Evolutionary conservation across 2,797 vertebrate species (phyloP).

Genomic region (Alosa sapidissima): DNA sequence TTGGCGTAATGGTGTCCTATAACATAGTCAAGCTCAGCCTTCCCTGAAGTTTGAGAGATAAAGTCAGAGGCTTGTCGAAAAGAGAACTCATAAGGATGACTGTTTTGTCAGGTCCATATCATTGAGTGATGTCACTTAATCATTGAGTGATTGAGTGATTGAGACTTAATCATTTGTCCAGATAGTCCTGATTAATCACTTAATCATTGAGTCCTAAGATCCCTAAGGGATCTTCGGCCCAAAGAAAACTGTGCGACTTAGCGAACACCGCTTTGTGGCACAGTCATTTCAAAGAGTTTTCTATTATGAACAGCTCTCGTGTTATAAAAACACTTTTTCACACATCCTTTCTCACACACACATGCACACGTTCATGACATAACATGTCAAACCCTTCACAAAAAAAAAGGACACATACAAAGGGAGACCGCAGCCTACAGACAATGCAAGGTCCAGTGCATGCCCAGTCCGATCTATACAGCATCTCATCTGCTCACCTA

Average conservation of each 20-base stretch:
- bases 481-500: constrained; percentile 73
- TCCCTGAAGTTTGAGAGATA: neutral
- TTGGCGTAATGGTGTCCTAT: neutral
- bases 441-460: neutral
- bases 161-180: neutral
- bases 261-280: neutral
- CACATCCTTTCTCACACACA: neutral
- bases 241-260: neutral
- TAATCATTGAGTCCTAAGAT: neutral
- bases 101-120: neutral
- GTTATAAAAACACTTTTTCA: neutral
- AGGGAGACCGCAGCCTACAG: neutral
- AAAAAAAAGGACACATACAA: neutral
- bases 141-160: no score
- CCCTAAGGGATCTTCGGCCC: neutral
- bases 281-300: neutral
- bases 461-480: no score
- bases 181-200: neutral
- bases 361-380: neutral
- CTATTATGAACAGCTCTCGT: neutral
- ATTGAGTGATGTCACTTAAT: neutral
- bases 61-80: neutral
- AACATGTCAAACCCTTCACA: neutral
- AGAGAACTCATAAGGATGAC: neutral
- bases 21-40: neutral